phyloP scores from a whole-genome alignment of 2,797 vertebrate species.

The Centroberyx gerrardi region DNA sequence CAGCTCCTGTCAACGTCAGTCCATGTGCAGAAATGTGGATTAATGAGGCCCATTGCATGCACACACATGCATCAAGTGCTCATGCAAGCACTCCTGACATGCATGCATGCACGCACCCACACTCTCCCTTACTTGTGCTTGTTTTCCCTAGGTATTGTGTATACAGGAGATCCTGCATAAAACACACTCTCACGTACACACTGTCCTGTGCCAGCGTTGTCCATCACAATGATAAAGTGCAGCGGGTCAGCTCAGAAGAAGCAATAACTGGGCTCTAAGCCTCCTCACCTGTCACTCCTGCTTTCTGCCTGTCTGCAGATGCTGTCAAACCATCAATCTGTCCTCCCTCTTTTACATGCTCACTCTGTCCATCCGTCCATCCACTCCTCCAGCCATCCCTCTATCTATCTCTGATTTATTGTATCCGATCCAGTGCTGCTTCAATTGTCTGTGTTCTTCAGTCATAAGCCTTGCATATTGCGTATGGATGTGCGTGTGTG shows the following conservation, averaged over 20 bases:
- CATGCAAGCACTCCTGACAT: slow-evolving; percentile 19
- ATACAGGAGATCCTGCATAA: slow-evolving; percentile 44
- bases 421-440: slow-evolving; percentile 32
- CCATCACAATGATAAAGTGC: slow-evolving; percentile 80
- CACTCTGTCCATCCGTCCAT: slow-evolving; percentile 35
- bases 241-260: slow-evolving; percentile 71
- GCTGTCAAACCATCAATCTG: slow-evolving; percentile 81
- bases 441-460: slow-evolving; percentile 26
- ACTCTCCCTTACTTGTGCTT: slow-evolving; percentile 25
- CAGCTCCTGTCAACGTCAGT: background rate
- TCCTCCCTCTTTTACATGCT: slow-evolving; percentile 53
- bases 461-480: slow-evolving; percentile 16
- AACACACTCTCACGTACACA: slow-evolving; percentile 46
- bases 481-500: slow-evolving; percentile 34
- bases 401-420: slow-evolving; percentile 57
- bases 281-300: slow-evolving; percentile 79
- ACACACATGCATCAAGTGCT: slow-evolving; percentile 27
- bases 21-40: slow-evolving; percentile 53
- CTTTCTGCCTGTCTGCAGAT: slow-evolving; percentile 78
- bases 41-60: slow-evolving; percentile 69
- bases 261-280: slow-evolving; percentile 74
- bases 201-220: slow-evolving; percentile 69
- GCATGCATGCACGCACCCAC: slow-evolving; percentile 45
- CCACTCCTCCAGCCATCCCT: slow-evolving; percentile 26
- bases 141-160: slow-evolving; percentile 47